Base-by-base conservation (phyloP, 2,113 vertebrate genomes). In the Glaucomys volans region DNA sequence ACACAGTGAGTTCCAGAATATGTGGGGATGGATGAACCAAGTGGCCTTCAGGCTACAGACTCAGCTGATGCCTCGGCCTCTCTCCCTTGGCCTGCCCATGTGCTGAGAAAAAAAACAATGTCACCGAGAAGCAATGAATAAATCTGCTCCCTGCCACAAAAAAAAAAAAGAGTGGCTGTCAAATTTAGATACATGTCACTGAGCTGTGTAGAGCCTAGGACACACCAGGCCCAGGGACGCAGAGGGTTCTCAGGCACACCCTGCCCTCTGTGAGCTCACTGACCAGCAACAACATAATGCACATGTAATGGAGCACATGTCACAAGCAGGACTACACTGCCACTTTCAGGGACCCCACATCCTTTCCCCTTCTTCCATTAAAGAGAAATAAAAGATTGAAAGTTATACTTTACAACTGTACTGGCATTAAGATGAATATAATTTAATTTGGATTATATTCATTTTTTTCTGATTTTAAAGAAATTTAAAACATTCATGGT, bases 381-480 rank as follows among this genome's bases (percentile, higher is more conserved):
- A 74, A 64, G 71, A 90, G n/a, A 44, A 86, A 71, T 85, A 90
- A 57, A 66, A 77, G 5, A 76, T 42, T 82, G 54, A 91, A 82
- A 86, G 71, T 76, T 90, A 28, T 47, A 91, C 35, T 82, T 92
- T 16, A 80, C 6, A 79, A 71, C 22, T 54, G 8, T 50, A 47
- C 37, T 76, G 37, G 17, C 35, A 81, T 37, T 72, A 44, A 95
- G 59, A 52, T n/a, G 9, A 92, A 57, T 69, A 81, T 52, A 87
- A 79, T 74, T 35, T 40, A 75, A 14, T 0, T 0, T 47, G 14
- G 2, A 57, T n/a, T 90, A 59, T 20, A n/a, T 40, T 88, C 24
- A 67, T 40, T 47, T 71, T 57, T 57, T 87, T 79, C 40, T 59
- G 32, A 79, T 28, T 92, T 92, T 72, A 88, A 92, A 94, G 16